Percentiles rank a stretch among this genome's conserved stretches.
phyloP scores from a whole-genome alignment of 2,888 invertebrate species.

The Pheosia gnoma region DNA sequence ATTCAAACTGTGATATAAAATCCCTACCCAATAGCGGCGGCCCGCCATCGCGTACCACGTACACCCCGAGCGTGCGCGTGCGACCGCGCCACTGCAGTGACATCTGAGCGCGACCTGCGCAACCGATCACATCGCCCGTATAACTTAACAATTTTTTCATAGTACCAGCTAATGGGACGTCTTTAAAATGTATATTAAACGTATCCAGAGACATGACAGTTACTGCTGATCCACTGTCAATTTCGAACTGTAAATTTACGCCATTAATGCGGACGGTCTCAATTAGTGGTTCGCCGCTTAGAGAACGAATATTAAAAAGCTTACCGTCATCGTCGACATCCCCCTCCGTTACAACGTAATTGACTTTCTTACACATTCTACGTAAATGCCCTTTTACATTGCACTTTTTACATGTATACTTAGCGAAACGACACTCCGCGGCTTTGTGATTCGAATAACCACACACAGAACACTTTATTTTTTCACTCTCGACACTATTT shows the following conservation, averaged over 20 bases:
- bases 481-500: not conserved
- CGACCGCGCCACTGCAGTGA: conserved; percentile 15
- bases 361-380: too few species aligned
- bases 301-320: conserved; percentile 8
- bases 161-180: conserved; percentile 11
- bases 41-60: conserved; percentile 12
- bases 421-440: conserved; percentile 29
- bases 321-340: conserved; percentile 9
- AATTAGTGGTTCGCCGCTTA: conserved; percentile 12
- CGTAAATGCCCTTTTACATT: conserved; percentile 2
- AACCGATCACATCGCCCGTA: conserved; percentile 20
- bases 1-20: conserved; percentile 10
- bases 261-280: conserved; percentile 6
- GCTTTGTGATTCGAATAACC: conserved; percentile 30
- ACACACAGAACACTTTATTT: conserved; percentile 30
- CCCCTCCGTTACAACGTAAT: conserved; percentile 1
- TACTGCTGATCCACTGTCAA: conserved; percentile 19
- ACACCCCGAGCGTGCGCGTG: conserved; percentile 16
- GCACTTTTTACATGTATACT: conserved; percentile 12
- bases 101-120: conserved; percentile 18
- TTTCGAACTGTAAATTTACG: conserved; percentile 5
- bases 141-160: conserved; percentile 22
- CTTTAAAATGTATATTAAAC: conserved; percentile 17
- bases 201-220: conserved; percentile 23
- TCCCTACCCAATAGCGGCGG: conserved; percentile 16